Conservation (phyloP, 2,888 invertebrate species). For the Heliconius ismenius region DNA sequence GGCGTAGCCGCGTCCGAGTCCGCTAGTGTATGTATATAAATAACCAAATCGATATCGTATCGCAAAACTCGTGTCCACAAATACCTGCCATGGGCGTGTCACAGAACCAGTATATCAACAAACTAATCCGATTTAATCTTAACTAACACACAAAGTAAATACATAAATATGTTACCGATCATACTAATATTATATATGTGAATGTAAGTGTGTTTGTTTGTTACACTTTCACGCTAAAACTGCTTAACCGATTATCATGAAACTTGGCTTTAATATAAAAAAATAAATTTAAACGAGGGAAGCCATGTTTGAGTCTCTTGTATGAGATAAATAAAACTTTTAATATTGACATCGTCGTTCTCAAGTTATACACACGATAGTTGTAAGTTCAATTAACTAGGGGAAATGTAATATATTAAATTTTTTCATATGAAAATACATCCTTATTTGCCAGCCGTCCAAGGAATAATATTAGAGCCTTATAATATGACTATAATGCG, state of each 20-base stretch:
- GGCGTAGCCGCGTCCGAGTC: no score
- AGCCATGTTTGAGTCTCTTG: no score
- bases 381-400: neutral
- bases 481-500: no score
- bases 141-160: conserved; percentile 5
- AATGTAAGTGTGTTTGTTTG: no score
- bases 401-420: neutral
- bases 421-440: no score
- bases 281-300: no score
- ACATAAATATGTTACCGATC: neutral
- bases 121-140: neutral
- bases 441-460: no score
- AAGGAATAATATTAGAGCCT: no score
- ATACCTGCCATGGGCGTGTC: conserved; percentile 3
- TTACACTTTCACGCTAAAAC: no score
- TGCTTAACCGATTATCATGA: no score
- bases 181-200: neutral
- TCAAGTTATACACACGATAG: neutral
- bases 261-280: no score
- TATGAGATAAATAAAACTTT: neutral
- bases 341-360: neutral
- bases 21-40: neutral
- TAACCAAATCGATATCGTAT: neutral
- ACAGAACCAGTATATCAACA: neutral
- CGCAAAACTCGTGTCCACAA: neutral